Base-by-base conservation (phyloP, 2,888 invertebrate species). In the Phyllotreta striolata region DNA sequence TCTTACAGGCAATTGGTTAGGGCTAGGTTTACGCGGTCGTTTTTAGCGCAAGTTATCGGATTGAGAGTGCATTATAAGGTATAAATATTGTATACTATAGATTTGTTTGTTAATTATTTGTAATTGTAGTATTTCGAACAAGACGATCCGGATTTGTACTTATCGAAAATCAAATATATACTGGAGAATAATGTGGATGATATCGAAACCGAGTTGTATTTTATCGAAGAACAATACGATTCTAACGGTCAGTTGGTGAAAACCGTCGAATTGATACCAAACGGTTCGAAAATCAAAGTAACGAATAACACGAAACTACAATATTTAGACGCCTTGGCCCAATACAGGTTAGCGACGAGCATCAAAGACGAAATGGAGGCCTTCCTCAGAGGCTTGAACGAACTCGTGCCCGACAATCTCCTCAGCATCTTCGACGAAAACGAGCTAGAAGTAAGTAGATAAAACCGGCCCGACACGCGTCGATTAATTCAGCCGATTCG, bases 401-500 rank as follows among this genome's bases (percentile, higher is more conserved):
- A 94, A 80, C 88, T 96, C 44, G 93, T 96, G 77, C 96, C 97
- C 3, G 95, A 95, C 83, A 93, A 95, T 83, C 86, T 96, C 73
- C 86, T 97, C 67, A 93, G 94, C 78, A 95, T 96, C 80, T 96
- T 97, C 83, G 96, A 96, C 83, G 96, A 96, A 83, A 95, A 95
- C 83, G 96, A 97, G 83, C 85, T 97, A 34, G 96, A 97, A 91
- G 94, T 95, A 79, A 79, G 80, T 74, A 46, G 9, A n/a, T 41
- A 41, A n/a, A 41, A 41, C 10, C 9, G 3, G 10, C 10, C n/a
- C n/a, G n/a, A n/a, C n/a, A n/a, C n/a, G n/a, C n/a, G n/a, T n/a
- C n/a, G n/a, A n/a, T n/a, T n/a, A n/a, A n/a, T n/a, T n/a, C n/a
- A n/a, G n/a, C n/a, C n/a, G n/a, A n/a, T n/a, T n/a, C n/a, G n/a